Conservation (phyloP, 2,888 invertebrate genomes). For the Tiliacea aurago region DNA sequence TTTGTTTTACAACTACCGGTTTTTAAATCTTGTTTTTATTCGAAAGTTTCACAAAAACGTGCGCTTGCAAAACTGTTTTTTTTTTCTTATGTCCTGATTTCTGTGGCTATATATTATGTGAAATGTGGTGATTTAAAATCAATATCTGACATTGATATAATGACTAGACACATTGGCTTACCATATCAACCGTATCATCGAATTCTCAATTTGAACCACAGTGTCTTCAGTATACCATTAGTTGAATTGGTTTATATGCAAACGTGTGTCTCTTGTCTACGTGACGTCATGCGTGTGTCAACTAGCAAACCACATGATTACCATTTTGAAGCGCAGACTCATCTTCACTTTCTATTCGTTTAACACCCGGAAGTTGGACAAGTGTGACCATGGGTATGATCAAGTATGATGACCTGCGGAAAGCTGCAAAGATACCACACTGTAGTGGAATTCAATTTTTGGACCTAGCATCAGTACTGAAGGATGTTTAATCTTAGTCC, state of each 20-base stretch:
- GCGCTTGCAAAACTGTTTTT: conserved; percentile 17
- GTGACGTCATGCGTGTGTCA: conserved; percentile 28
- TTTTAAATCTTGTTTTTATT: conserved; percentile 38
- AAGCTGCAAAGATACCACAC: fast-evolving
- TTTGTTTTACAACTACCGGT: conserved; percentile 11
- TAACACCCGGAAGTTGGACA: conserved; percentile 32
- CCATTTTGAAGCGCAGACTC: conserved; percentile 8
- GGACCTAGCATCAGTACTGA: too few species aligned
- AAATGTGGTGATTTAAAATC: neutral
- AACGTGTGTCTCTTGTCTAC: neutral
- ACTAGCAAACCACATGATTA: neutral
- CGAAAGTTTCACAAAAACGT: conserved; percentile 45
- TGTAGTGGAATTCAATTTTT: too few species aligned
- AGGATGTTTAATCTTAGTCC: too few species aligned
- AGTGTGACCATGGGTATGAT: conserved; percentile 11
- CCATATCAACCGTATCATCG: neutral
- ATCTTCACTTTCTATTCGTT: conserved; percentile 43
- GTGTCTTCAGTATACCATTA: neutral
- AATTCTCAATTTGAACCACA: neutral
- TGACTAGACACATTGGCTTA: neutral
- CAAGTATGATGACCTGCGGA: too few species aligned
- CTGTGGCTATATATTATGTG: neutral
- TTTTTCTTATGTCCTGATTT: conserved; percentile 13
- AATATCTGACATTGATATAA: neutral
- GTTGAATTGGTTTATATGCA: neutral